These are phyloP conservation scores for Triops longicaudatus DNA, from an alignment of 1,140 invertebrate species.

Conservation along the genomic window DNA sequence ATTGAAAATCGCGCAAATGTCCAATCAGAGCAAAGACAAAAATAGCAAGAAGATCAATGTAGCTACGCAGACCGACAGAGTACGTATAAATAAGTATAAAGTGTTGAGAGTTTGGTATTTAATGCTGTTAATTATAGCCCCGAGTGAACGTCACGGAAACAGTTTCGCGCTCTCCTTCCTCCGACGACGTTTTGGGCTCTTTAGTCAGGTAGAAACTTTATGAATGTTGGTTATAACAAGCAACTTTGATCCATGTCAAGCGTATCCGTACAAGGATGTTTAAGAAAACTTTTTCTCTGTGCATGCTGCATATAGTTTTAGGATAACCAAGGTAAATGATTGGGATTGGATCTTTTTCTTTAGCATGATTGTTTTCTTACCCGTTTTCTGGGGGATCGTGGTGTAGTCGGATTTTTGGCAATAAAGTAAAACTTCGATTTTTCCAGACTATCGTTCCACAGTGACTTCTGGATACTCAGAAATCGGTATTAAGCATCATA, in stretches of 20 bases:
- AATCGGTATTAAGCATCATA: no score
- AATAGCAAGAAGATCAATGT: conserved; percentile 8
- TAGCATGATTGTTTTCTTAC: neutral
- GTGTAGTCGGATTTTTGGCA: neutral
- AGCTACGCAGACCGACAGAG: neutral
- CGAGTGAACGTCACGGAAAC: neutral
- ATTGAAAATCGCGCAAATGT: neutral
- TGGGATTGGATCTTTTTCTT: conserved; percentile 6
- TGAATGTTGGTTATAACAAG: neutral
- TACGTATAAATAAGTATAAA: neutral
- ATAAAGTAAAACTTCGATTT: no score
- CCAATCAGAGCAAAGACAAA: conserved; percentile 2
- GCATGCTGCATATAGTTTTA: conserved; percentile 12
- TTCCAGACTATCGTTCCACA: no score
- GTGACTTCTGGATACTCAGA: no score
- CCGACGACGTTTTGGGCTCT: neutral
- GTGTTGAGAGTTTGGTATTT: neutral
- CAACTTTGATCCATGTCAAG: neutral
- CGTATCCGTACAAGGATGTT: neutral
- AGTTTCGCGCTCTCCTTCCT: neutral
- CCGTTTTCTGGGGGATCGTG: neutral
- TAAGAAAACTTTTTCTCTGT: neutral
- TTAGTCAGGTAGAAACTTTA: neutral
- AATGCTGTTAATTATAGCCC: neutral
- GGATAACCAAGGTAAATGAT: neutral